Evolutionary conservation across 2,113 vertebrate genomes (phyloP), one percentile per base, ranked within the genome.

Genomic region (Oxyruncus cristatus): DNA sequence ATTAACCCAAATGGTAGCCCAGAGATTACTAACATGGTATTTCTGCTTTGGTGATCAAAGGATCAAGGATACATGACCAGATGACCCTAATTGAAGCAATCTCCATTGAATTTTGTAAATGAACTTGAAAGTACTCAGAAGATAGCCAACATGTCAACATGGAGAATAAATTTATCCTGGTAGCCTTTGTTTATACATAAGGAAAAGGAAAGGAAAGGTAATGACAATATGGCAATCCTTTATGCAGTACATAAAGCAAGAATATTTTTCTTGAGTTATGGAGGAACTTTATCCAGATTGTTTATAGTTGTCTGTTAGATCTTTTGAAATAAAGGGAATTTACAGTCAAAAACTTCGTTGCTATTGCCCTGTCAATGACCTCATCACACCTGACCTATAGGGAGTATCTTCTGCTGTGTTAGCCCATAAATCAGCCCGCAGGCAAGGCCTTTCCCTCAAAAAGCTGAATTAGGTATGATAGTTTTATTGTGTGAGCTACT

Each of bases 21-120:
- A 96, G 96, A 97, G 97, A 97, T 97, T 95, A 97, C 91, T 72
- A 88, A 96, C 96, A 93, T 83, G 67, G 92, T 94, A 53, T 95
- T 91, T 93, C 85, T 94, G 86, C 85, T 63, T 91, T 92, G 93
- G 89, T 95, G 93, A 97, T 96, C 96, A 94, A 94, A 96, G 96
- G 96, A 93, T 97, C 92, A 85, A 93, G 84, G 76, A 93, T 94
- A 93, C 82, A 75, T 95, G 96, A 97, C 96, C 94, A 96, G 96
- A 97, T 96, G 95, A 97, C 96, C 97, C 97, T 97, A 97, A 97
- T 95, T 97, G 95, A 96, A 97, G 91, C 80, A 88, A 49, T 88
- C 76, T 86, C 96, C 53, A 32, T 78, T 87, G 76, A 85, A 90
- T 94, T 96, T 91, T 91, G 63, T 93, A 92, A 97, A 80, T 85